These are phyloP conservation scores for Stenoptilia bipunctidactyla DNA, from an alignment of 2,888 invertebrate genomes.

Conservation along the genomic window DNA sequence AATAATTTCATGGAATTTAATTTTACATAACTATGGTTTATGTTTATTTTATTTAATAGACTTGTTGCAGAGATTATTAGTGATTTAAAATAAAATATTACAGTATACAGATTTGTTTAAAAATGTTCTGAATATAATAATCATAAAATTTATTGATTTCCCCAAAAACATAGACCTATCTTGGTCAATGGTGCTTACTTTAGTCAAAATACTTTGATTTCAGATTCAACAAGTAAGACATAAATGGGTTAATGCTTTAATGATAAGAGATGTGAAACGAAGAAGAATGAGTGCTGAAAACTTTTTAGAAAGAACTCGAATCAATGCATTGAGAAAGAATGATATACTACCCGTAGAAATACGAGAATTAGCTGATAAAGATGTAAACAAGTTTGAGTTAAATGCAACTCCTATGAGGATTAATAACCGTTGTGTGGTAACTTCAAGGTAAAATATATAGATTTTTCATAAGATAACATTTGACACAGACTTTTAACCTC, in stretches of 20 bases:
- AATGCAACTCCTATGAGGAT: slow-evolving; percentile 77
- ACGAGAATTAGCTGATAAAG: slow-evolving; percentile 81
- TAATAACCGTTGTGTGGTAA: slow-evolving; percentile 86
- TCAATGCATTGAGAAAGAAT: slow-evolving; percentile 88
- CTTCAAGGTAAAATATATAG: slow-evolving; percentile 82
- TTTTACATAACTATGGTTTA: no score
- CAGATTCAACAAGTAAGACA: slow-evolving; percentile 80
- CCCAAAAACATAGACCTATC: no score
- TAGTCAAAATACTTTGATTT: slow-evolving; percentile 17
- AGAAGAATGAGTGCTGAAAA: slow-evolving; percentile 81
- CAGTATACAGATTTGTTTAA: no score
- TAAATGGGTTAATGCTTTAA: slow-evolving; percentile 86
- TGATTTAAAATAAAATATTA: no score
- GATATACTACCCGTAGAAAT: slow-evolving; percentile 86
- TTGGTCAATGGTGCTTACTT: no score
- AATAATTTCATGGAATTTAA: no score
- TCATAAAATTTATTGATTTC: no score
- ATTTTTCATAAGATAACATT: no score
- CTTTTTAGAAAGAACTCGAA: slow-evolving; percentile 81
- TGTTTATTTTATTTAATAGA: no score
- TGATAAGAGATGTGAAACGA: slow-evolving; percentile 89
- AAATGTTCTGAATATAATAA: no score
- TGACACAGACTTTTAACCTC: no score
- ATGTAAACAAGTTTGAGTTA: slow-evolving; percentile 82
- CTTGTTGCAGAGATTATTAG: no score